These are phyloP conservation scores for Drosophila kuntzei DNA, from an alignment of 2,888 invertebrate species.

Conservation along the genomic window DNA sequence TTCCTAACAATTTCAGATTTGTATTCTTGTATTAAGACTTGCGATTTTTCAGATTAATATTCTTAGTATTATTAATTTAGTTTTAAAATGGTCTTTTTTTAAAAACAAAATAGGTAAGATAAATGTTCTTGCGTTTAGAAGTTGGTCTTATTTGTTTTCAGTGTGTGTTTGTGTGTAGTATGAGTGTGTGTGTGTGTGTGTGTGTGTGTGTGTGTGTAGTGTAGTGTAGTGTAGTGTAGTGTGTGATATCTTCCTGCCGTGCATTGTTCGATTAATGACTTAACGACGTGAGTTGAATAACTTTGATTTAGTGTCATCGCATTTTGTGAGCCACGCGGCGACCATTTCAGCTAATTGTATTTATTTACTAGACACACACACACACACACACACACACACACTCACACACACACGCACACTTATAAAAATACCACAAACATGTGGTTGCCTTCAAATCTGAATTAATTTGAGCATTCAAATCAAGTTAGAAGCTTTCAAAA, in stretches of 20 bases:
- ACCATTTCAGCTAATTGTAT: conserved; percentile 71
- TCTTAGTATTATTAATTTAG: too few species aligned
- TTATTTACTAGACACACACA: conserved; percentile 67
- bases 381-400: conserved; percentile 18
- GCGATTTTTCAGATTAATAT: too few species aligned
- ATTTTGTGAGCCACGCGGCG: conserved; percentile 57
- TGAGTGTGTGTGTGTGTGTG: conserved; percentile 24
- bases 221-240: conserved; percentile 26
- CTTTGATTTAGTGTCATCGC: conserved; percentile 79
- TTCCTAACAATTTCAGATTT: too few species aligned
- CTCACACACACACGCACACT: conserved; percentile 4
- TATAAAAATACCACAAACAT: conserved; percentile 1
- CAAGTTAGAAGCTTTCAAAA: too few species aligned
- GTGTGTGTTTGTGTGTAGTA: conserved; percentile 4
- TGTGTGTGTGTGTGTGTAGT: conserved; percentile 25
- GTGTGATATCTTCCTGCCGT: conserved; percentile 59
- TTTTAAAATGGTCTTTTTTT: too few species aligned
- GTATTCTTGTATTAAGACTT: too few species aligned
- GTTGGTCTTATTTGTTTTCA: too few species aligned
- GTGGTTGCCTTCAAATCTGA: conserved; percentile 53
- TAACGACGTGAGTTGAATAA: conserved; percentile 80
- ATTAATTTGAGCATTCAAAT: conserved; percentile 61
- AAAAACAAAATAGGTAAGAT: too few species aligned
- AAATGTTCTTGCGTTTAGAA: too few species aligned
- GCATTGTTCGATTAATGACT: conserved; percentile 80